Evolutionary conservation across 2,113 vertebrate species (phyloP), one percentile per base, ranked within the genome.

Genomic region (Odocoileus virginianus): DNA sequence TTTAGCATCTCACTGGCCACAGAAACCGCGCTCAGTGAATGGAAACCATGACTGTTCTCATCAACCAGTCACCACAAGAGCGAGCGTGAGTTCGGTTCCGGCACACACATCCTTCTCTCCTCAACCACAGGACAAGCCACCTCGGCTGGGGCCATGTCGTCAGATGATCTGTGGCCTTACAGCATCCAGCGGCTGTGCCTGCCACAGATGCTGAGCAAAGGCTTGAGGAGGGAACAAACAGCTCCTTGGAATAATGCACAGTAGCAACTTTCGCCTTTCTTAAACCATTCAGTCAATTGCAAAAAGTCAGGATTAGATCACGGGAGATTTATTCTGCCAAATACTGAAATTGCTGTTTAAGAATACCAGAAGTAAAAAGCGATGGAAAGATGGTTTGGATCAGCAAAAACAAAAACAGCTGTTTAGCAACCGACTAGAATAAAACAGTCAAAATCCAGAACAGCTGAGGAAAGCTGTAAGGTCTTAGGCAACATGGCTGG

Each of bases 321-420:
- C 3, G 1, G 94, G n/a, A 83, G 45, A 91, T 79, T 58, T 64
- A 36, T 91, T 55, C 93, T 88, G 87, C 93, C 78, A 97, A 79
- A 86, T 76, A 82, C 0, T 82, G 47, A 40, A 97, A 88, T 0
- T 79, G 57, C 30, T 78, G 21, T 13, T 57, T 50, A 81, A 60
- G 58, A 93, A 11, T 23, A 88, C 86, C 58, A 61, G 58, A 50
- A 30, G 54, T 36, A 21, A 78, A 96, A 88, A 40, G 25, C n/a
- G 33, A 87, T 45, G 40, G 27, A 83, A 93, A 79, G 58, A 58
- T 40, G n/a, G 55, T 45, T 55, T 7, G 0, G 21, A 30, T 78
- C 47, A 82, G 58, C 60, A 86, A 52, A 81, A 86, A 78, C 7
- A 74, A n/a, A 52, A 79, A 55, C 4, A 23, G 19, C 47, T 67